Conservation (phyloP, 2,113 vertebrate species). For the Mus spicilegus region DNA sequence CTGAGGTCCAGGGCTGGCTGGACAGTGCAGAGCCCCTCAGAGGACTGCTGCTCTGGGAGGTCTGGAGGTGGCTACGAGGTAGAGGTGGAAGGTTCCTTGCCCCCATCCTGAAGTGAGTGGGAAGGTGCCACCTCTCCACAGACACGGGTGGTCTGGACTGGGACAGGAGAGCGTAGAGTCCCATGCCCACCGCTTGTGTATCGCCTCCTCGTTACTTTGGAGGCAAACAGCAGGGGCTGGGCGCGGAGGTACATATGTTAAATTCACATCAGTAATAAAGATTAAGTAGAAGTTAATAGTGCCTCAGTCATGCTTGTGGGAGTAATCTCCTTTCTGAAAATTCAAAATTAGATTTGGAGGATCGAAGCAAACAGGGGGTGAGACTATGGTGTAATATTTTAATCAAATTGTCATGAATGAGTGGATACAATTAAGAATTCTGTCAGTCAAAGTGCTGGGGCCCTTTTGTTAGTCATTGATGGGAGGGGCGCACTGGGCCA, state of each 20-base stretch:
- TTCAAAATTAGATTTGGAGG: slow-evolving; percentile 99
- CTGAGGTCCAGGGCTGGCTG: background rate
- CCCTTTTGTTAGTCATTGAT: slow-evolving; percentile 93
- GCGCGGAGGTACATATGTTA: slow-evolving; percentile 97
- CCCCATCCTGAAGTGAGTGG: slow-evolving; percentile 57
- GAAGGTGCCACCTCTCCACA: slow-evolving; percentile 60
- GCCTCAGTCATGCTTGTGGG: slow-evolving; percentile 98
- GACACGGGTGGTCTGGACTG: slow-evolving; percentile 73
- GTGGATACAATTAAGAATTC: slow-evolving; percentile 99
- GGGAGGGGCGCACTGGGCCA: slow-evolving; percentile 86
- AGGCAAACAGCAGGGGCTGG: slow-evolving; percentile 88
- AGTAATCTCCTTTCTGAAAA: slow-evolving; percentile 99
- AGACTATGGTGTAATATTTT: slow-evolving; percentile 99
- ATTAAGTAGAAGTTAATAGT: slow-evolving; percentile 99
- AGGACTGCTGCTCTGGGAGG: background rate
- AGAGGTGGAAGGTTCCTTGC: background rate
- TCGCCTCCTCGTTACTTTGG: slow-evolving; percentile 86
- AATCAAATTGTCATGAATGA: slow-evolving; percentile 99
- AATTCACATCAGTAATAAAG: slow-evolving; percentile 97
- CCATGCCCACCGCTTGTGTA: slow-evolving; percentile 82
- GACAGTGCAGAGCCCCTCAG: background rate
- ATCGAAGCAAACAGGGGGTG: slow-evolving; percentile 99
- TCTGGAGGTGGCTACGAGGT: background rate
- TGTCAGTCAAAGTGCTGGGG: slow-evolving; percentile 96
- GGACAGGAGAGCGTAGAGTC: slow-evolving; percentile 83